phyloP scores from a whole-genome alignment of 2,113 vertebrate species.

The Ophiodon elongatus region DNA sequence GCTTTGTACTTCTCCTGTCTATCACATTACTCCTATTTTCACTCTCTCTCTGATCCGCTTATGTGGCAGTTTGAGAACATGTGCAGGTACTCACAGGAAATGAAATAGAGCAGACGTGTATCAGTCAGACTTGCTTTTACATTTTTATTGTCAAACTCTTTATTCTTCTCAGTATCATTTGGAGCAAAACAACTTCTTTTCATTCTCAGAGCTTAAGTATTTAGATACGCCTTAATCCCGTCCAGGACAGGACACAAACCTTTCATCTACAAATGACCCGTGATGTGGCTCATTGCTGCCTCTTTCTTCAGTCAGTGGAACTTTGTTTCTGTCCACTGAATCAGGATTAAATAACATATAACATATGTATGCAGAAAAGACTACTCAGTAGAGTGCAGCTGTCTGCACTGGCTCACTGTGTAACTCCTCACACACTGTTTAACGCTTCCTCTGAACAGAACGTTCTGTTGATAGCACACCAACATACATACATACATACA shows the following conservation, averaged over 20 bases:
- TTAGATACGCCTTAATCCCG: neutral
- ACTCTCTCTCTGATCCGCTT: slow-evolving; percentile 16
- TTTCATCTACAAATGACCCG: neutral
- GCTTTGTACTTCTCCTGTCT: neutral
- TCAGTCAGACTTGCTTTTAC: neutral
- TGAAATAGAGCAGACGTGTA: neutral
- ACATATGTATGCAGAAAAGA: too few species aligned
- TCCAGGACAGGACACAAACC: neutral
- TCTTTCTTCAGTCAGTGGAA: neutral
- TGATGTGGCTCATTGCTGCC: too few species aligned
- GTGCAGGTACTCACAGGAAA: slow-evolving; percentile 20
- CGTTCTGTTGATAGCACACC: too few species aligned
- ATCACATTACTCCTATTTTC: neutral
- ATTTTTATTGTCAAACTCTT: neutral
- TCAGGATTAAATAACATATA: neutral
- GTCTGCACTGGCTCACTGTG: too few species aligned
- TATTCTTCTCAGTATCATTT: neutral
- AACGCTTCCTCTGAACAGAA: too few species aligned
- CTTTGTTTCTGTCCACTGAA: neutral
- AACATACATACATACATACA: too few species aligned
- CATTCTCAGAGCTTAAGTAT: neutral
- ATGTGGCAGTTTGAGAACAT: neutral
- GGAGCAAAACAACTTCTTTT: neutral
- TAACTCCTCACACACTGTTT: too few species aligned
- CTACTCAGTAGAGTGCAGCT: too few species aligned